Evolutionary conservation across 2,888 invertebrate species (phyloP).

Genomic region (Lepidocyrtoides sp.): DNA sequence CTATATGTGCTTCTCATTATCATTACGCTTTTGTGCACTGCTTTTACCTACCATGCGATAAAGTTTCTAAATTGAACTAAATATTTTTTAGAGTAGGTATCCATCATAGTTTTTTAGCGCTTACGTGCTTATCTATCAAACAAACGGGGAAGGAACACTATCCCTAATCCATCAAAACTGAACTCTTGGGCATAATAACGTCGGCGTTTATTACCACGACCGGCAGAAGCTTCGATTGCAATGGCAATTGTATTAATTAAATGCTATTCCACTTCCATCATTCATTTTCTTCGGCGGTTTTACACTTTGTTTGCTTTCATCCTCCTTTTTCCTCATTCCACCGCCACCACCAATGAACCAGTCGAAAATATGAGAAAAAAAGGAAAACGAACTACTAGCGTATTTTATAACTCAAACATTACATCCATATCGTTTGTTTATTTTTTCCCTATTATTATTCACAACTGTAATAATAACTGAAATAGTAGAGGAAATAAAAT

Average conservation of each 20-base stretch:
- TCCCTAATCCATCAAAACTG: conserved; percentile 33
- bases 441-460: neutral
- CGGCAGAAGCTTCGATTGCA: neutral
- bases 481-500: neutral
- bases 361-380: neutral
- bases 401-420: too few relatives aligned
- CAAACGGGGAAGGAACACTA: neutral
- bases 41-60: too few relatives aligned
- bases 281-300: conserved; percentile 6
- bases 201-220: neutral
- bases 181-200: conserved; percentile 10
- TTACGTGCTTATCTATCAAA: neutral
- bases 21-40: neutral
- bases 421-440: neutral
- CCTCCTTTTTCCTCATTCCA: too few relatives aligned
- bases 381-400: too few relatives aligned
- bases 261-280: neutral
- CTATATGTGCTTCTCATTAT: neutral
- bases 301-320: conserved; percentile 14
- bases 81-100: too few relatives aligned
- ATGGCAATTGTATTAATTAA: conserved; percentile 32
- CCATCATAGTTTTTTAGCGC: too few relatives aligned
- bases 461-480: too few relatives aligned
- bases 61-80: too few relatives aligned
- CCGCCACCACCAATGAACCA: neutral